These are phyloP conservation scores for Cyprinodon brontotheroides DNA, from an alignment of 2,113 vertebrate species.

Conservation along the genomic window DNA sequence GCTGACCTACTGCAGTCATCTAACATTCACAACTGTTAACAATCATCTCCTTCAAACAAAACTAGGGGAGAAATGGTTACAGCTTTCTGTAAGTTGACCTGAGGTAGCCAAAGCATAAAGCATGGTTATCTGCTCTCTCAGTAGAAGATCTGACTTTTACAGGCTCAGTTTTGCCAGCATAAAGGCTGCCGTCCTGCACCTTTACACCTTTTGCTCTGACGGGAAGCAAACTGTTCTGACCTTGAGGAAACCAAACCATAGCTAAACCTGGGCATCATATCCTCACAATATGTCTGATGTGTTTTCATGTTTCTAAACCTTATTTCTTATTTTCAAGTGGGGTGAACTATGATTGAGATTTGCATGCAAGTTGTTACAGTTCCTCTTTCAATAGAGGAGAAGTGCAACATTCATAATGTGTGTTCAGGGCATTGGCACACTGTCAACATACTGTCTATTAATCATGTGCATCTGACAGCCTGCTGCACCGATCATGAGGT, in stretches of 20 bases:
- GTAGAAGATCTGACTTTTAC: constrained; percentile 1
- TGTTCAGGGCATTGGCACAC: constrained; percentile 3
- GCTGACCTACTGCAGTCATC: constrained; percentile 16
- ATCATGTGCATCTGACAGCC: constrained; percentile 28
- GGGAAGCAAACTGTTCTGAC: constrained; percentile 24
- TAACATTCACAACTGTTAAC: constrained; percentile 27
- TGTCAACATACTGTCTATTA: background rate
- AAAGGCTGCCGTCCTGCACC: constrained; percentile 25
- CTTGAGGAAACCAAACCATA: constrained; percentile 18
- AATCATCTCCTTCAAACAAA: constrained; percentile 10
- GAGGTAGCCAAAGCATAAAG: background rate
- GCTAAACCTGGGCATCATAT: background rate
- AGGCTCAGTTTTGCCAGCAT: background rate
- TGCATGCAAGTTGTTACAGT: background rate
- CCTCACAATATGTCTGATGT: background rate
- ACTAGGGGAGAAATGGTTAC: background rate
- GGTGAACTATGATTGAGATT: background rate
- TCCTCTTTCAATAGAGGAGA: background rate
- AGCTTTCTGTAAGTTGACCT: background rate
- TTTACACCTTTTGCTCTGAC: constrained; percentile 23
- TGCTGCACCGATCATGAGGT: constrained; percentile 31
- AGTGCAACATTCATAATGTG: too few species aligned
- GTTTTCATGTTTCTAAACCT: background rate
- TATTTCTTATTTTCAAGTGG: background rate
- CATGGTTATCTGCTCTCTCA: background rate